A percentile compares a stretch with the other conserved stretches of the same genome.
phyloP scores from a whole-genome alignment of 2,113 vertebrate genomes.

The Bucco capensis region DNA sequence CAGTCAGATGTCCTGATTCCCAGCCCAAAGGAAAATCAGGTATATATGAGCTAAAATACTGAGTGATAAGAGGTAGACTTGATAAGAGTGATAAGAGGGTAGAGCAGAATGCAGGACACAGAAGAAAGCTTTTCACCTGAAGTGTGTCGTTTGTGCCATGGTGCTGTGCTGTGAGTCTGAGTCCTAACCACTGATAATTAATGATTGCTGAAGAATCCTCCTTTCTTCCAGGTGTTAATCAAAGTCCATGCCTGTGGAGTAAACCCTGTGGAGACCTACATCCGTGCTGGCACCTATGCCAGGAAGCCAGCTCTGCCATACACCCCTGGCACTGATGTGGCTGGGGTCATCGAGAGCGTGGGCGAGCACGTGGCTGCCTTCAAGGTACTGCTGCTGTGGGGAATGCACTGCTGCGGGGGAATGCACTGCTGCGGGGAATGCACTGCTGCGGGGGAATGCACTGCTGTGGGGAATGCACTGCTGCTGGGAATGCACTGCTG shows the following conservation, averaged over 20 bases:
- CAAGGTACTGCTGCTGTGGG: conserved; percentile 72
- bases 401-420: no score
- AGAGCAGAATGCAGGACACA: neutral
- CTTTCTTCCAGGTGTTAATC: conserved; percentile 84
- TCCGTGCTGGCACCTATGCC: conserved; percentile 78
- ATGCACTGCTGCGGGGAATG: no score
- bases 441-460: no score
- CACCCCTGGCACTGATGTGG: conserved; percentile 84
- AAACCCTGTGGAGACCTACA: conserved; percentile 93
- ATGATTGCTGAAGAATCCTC: neutral
- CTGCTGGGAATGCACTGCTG: no score
- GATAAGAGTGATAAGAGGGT: neutral
- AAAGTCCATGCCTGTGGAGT: conserved; percentile 86
- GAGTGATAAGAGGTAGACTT: neutral
- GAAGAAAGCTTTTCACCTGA: neutral
- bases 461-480: no score
- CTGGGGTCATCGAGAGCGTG: conserved; percentile 81
- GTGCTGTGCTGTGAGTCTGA: neutral
- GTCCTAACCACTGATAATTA: neutral
- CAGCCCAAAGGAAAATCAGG: conserved; percentile 78
- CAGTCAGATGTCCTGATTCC: conserved; percentile 76
- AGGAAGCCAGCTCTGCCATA: conserved; percentile 82
- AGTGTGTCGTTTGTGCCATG: no score
- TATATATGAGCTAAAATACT: neutral
- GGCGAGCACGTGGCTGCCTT: conserved; percentile 77